A percentile compares a stretch with the other conserved stretches of the same genome.
Evolutionary conservation across 2,888 invertebrate genomes (phyloP).

Genomic region (Drosophila austrosaltans): DNA sequence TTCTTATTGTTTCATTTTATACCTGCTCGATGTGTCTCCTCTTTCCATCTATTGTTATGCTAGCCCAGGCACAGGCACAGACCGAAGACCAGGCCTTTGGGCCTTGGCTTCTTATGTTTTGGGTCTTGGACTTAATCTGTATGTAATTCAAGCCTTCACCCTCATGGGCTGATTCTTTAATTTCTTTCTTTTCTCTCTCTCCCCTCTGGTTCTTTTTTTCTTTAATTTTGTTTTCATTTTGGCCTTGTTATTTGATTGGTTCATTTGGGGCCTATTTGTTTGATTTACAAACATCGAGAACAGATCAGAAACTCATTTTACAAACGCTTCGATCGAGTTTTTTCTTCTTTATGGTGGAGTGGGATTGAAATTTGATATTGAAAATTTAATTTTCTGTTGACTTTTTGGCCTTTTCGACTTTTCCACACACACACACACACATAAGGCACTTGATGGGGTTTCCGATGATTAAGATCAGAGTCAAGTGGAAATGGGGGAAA

Average conservation of each 20-base stretch:
- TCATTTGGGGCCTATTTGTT: slow-evolving; percentile 13
- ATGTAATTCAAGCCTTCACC: slow-evolving; percentile 23
- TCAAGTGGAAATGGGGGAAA: not conserved
- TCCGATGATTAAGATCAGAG: slow-evolving; percentile 2
- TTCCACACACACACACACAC: slow-evolving; percentile 4
- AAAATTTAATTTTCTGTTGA: slow-evolving; percentile 11
- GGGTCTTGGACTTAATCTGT: slow-evolving; percentile 18
- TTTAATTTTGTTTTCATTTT: slow-evolving; percentile 10
- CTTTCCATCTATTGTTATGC: slow-evolving; percentile 14
- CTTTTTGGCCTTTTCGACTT: slow-evolving; percentile 2
- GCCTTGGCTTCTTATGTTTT: not conserved
- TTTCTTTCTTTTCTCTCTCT: not conserved
- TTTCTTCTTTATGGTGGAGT: not conserved
- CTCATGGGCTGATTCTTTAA: slow-evolving; percentile 23
- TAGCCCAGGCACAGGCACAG: not conserved
- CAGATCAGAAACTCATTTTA: slow-evolving; percentile 18
- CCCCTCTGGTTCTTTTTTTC: not conserved
- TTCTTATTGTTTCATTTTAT: slow-evolving; percentile 28
- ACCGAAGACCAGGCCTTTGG: not conserved
- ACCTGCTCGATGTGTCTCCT: slow-evolving; percentile 36
- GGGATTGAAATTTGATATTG: slow-evolving; percentile 6
- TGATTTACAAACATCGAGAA: slow-evolving; percentile 22
- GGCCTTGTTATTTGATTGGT: slow-evolving; percentile 7
- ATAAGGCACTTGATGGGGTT: slow-evolving; percentile 6
- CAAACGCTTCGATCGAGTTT: slow-evolving; percentile 4